Conservation (phyloP, 2,888 invertebrate genomes). For the Parnassius apollo region DNA sequence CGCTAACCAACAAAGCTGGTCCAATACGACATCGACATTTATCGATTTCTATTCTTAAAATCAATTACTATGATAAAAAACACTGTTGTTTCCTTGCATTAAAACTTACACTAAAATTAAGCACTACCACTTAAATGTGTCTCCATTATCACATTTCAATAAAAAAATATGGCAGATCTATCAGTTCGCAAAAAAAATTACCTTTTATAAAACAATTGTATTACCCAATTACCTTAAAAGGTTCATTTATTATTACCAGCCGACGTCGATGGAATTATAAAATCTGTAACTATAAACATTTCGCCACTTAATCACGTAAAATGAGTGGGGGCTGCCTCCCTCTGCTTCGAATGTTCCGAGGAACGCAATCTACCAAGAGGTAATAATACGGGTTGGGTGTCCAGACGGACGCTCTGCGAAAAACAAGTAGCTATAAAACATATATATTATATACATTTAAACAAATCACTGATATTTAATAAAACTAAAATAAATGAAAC, state of each 20-base stretch:
- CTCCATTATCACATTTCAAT: too few species aligned
- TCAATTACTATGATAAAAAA: too few species aligned
- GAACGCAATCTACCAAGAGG: slow-evolving; percentile 53
- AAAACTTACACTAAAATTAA: too few species aligned
- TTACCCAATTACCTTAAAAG: slow-evolving; percentile 31
- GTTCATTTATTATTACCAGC: slow-evolving; percentile 37
- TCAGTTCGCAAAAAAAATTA: background rate
- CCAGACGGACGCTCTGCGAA: slow-evolving; percentile 28
- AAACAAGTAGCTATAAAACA: slow-evolving; percentile 29
- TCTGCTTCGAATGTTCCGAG: slow-evolving; percentile 50
- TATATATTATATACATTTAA: slow-evolving; percentile 24
- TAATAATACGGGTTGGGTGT: slow-evolving; percentile 34
- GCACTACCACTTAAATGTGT: too few species aligned
- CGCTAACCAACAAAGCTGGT: slow-evolving; percentile 59
- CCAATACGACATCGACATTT: slow-evolving; percentile 31
- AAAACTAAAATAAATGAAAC: background rate
- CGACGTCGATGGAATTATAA: slow-evolving; percentile 41
- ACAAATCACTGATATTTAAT: slow-evolving; percentile 17
- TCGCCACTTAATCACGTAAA: slow-evolving; percentile 73
- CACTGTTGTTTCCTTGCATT: too few species aligned
- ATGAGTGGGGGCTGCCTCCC: slow-evolving; percentile 55
- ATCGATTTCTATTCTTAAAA: background rate
- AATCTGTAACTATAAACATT: slow-evolving; percentile 65
- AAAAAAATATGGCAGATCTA: too few species aligned
- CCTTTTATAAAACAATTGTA: slow-evolving; percentile 24